These are phyloP conservation scores for Ennomos fuscantarius DNA, from an alignment of 2,888 invertebrate genomes.

Conservation along the genomic window DNA sequence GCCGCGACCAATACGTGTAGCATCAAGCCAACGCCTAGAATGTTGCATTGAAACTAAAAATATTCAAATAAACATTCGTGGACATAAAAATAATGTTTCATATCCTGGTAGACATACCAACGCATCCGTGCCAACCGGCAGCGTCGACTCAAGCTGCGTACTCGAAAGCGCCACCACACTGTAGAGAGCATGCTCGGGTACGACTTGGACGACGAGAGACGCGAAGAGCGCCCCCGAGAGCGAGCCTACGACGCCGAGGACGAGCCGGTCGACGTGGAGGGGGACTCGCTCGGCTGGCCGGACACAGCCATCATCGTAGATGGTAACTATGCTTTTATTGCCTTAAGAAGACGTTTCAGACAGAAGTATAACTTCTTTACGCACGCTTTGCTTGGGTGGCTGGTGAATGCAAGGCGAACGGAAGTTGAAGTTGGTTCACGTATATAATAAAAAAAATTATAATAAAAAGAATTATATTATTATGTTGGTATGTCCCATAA, in stretches of 20 bases:
- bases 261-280: slow-evolving; percentile 81
- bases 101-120: slow-evolving; percentile 70
- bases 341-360: no score
- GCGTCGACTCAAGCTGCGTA: slow-evolving; percentile 78
- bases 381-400: no score
- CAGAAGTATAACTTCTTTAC: no score
- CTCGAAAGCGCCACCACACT: slow-evolving; percentile 82
- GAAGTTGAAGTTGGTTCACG: no score
- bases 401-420: no score
- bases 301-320: slow-evolving; percentile 74
- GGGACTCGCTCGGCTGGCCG: slow-evolving; percentile 81
- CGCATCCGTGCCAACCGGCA: slow-evolving; percentile 82
- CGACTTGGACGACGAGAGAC: slow-evolving; percentile 75
- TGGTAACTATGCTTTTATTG: slow-evolving; percentile 48
- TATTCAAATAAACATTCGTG: no score
- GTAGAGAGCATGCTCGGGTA: slow-evolving; percentile 84
- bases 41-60: no score
- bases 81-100: not conserved
- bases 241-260: slow-evolving; percentile 76
- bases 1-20: no score
- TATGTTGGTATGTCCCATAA: no score
- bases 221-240: slow-evolving; percentile 75
- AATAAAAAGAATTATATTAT: no score
- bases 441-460: no score
- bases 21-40: no score